Percentiles rank a stretch among this genome's conserved stretches.
These are phyloP conservation scores for Sternotherus odoratus DNA, from an alignment of 2,797 vertebrate species.

Conservation along the genomic window DNA sequence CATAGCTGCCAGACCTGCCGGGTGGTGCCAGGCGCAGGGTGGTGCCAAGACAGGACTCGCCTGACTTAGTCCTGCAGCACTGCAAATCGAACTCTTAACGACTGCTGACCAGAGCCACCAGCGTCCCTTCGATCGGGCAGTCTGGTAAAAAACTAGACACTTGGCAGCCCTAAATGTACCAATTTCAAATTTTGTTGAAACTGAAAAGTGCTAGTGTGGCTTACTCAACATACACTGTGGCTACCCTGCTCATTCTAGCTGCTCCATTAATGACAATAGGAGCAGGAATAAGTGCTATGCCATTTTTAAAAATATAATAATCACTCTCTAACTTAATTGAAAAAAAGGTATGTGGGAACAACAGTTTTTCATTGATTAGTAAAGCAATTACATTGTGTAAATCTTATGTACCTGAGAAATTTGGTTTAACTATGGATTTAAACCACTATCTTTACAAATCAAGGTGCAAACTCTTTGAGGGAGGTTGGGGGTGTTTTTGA, in stretches of 20 bases:
- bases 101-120: too few relatives aligned
- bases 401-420: background rate
- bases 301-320: background rate
- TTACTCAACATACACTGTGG: background rate
- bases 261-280: background rate
- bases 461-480: background rate
- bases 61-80: too few relatives aligned
- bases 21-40: too few relatives aligned
- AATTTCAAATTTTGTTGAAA: background rate
- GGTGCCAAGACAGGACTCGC: too few relatives aligned
- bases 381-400: background rate
- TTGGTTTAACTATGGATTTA: background rate
- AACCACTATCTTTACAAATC: background rate
- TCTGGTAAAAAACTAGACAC: too few relatives aligned
- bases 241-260: background rate
- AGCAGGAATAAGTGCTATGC: accelerated
- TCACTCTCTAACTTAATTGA: background rate
- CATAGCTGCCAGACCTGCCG: too few relatives aligned
- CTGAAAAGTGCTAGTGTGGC: background rate
- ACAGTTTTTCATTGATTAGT: background rate
- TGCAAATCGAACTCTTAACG: too few relatives aligned
- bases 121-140: too few relatives aligned
- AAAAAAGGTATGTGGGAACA: background rate
- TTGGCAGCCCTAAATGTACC: background rate
- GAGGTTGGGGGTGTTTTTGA: background rate